Evolutionary conservation across 2,113 vertebrate genomes (phyloP).

Genomic region (Delphinus delphis): DNA sequence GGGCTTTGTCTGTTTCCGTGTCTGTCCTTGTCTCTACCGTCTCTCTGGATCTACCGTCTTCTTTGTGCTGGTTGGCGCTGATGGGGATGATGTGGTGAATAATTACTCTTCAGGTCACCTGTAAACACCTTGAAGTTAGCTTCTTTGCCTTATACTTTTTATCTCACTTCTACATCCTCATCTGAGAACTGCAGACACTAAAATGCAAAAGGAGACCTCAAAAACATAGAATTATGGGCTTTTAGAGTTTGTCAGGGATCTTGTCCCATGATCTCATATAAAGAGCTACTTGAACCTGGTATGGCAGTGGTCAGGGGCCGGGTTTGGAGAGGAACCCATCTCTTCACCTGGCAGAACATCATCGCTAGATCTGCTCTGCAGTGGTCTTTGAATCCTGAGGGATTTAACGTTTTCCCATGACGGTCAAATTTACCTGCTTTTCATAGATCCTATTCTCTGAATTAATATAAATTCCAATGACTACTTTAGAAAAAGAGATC

Average conservation of each 20-base stretch:
- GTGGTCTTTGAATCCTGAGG: fast-evolving
- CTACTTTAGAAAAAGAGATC: not conserved
- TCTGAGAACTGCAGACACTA: not conserved
- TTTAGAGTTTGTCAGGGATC: not conserved
- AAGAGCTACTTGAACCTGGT: not conserved
- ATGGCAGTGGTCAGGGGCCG: not conserved
- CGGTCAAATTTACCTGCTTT: not conserved
- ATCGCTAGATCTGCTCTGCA: fast-evolving
- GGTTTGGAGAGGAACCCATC: not conserved
- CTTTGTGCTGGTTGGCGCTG: no score
- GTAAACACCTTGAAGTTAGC: not conserved
- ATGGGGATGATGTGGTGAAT: no score
- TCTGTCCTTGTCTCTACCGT: no score
- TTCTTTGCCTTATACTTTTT: not conserved
- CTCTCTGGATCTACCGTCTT: not conserved
- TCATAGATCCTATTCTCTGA: no score
- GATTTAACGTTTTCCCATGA: fast-evolving
- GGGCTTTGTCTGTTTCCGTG: fast-evolving
- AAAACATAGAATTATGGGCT: not conserved
- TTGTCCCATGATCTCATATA: not conserved
- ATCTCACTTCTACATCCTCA: not conserved
- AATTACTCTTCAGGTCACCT: not conserved
- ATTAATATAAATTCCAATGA: not conserved
- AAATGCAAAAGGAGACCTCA: not conserved
- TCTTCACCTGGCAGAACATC: not conserved